These are phyloP conservation scores for Melikaiella ostensackeni DNA, from an alignment of 2,888 invertebrate genomes.

Conservation along the genomic window DNA sequence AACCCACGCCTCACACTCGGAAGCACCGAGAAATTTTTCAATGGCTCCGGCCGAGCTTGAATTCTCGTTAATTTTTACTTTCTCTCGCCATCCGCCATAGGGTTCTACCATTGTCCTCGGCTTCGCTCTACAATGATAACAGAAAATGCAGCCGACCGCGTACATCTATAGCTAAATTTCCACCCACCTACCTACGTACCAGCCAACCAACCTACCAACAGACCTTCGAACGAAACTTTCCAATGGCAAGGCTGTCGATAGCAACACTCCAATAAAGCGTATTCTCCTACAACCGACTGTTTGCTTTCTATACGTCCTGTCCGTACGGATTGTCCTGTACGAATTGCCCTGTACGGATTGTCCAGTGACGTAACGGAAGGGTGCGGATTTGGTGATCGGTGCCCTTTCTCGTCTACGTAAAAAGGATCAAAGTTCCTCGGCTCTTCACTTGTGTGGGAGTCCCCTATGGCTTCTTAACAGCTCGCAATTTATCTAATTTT, in stretches of 20 bases:
- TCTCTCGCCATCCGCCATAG: conserved; percentile 69
- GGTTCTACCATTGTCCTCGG: conserved; percentile 62
- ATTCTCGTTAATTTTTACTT: conserved; percentile 76
- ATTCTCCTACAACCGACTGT: conserved; percentile 59
- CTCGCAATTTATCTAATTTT: too few species aligned
- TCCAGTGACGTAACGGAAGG: too few species aligned
- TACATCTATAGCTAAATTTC: conserved; percentile 49
- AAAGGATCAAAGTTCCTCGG: too few species aligned
- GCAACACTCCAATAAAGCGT: conserved; percentile 74
- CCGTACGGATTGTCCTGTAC: conserved; percentile 55
- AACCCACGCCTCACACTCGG: conserved; percentile 63
- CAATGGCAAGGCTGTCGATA: conserved; percentile 69
- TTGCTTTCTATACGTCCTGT: conserved; percentile 49
- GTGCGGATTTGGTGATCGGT: too few species aligned
- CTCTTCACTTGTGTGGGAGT: too few species aligned
- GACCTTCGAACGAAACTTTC: conserved; percentile 40
- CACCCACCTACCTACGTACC: conserved; percentile 42
- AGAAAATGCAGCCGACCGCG: conserved; percentile 73
- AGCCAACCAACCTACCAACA: conserved; percentile 44
- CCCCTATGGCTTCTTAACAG: too few species aligned
- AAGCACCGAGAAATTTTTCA: conserved; percentile 73
- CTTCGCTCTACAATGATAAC: conserved; percentile 73
- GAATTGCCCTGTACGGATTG: too few species aligned
- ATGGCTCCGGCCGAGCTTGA: conserved; percentile 75
- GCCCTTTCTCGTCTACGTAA: too few species aligned